phyloP scores from a whole-genome alignment of 2,797 vertebrate species.

The Semotilus atromaculatus region DNA sequence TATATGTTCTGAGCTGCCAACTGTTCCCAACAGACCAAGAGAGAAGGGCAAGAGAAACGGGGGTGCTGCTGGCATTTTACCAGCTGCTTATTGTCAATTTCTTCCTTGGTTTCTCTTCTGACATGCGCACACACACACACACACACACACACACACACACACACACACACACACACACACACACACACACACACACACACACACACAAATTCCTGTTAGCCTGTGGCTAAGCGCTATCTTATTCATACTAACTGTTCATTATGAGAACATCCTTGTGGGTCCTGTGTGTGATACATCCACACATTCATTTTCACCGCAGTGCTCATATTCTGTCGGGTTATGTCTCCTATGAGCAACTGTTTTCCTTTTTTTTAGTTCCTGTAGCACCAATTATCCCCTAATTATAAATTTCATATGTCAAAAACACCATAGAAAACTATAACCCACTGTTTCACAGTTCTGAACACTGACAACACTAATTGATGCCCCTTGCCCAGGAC shows the following conservation, averaged over 20 bases:
- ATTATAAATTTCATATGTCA: constrained; percentile 51
- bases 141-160: not conserved
- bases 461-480: constrained; percentile 41
- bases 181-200: too few relatives aligned
- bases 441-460: constrained; percentile 34
- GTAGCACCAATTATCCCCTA: constrained; percentile 41
- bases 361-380: not conserved
- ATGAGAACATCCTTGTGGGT: constrained; percentile 18
- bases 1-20: constrained; percentile 9
- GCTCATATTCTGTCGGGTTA: constrained; percentile 30
- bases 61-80: not conserved
- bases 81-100: too few relatives aligned
- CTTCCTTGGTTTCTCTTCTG: constrained; percentile 2
- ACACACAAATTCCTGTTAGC: not conserved
- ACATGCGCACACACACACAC: constrained; percentile 5
- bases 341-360: constrained; percentile 20
- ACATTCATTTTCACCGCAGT: constrained; percentile 19
- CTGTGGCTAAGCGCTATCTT: constrained; percentile 11
- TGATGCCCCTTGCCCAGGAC: constrained; percentile 40
- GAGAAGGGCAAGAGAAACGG: constrained; percentile 16
- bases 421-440: constrained; percentile 26
- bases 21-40: not conserved
- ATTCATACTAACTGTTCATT: constrained; percentile 46
- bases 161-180: too few relatives aligned
- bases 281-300: constrained; percentile 9